phyloP scores from a whole-genome alignment of 1,140 invertebrate species.

The Anadara kagoshimensis region DNA sequence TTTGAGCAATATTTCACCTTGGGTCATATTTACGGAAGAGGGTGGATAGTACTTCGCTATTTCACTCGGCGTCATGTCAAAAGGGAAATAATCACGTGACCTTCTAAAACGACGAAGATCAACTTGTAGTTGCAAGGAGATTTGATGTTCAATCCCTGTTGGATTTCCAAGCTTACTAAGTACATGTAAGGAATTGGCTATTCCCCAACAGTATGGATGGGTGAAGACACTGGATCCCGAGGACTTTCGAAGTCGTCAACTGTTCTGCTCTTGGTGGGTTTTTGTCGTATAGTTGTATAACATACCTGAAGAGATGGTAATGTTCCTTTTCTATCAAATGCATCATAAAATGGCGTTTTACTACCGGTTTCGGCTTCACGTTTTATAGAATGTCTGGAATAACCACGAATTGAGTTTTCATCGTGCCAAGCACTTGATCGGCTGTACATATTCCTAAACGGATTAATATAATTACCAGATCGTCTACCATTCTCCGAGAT shows the following conservation, averaged over 20 bases:
- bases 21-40: conserved; percentile 43
- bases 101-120: conserved; percentile 48
- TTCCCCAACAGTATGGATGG: conserved; percentile 46
- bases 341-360: conserved; percentile 52
- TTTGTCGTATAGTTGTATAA: conserved; percentile 23
- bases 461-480: conserved; percentile 31
- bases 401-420: not conserved
- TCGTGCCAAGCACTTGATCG: conserved; percentile 14
- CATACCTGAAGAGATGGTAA: conserved; percentile 50
- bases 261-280: not conserved
- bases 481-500: conserved; percentile 15
- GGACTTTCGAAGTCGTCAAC: conserved; percentile 16
- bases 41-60: conserved; percentile 53
- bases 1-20: conserved; percentile 44
- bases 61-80: conserved; percentile 50
- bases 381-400: not conserved
- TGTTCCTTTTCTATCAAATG: conserved; percentile 47
- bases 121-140: conserved; percentile 48
- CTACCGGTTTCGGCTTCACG: conserved; percentile 11
- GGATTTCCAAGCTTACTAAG: conserved; percentile 48
- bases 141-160: conserved; percentile 50
- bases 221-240: not conserved
- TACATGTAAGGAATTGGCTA: conserved; percentile 44
- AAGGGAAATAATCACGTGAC: conserved; percentile 53
- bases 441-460: conserved; percentile 12